phyloP scores from a whole-genome alignment of 1,140 invertebrate species.

The Chymomyza costata region DNA sequence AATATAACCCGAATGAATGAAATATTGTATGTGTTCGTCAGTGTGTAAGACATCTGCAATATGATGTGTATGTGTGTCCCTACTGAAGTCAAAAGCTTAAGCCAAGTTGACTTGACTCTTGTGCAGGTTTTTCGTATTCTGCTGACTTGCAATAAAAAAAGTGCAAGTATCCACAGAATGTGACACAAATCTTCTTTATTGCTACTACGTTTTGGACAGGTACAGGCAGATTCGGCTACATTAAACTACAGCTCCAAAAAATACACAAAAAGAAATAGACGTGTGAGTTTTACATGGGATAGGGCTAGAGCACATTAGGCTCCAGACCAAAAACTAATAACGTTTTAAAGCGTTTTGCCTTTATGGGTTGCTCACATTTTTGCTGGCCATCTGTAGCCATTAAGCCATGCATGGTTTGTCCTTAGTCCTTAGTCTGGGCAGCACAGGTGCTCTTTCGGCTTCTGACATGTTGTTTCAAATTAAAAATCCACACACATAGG shows the following conservation, averaged over 20 bases:
- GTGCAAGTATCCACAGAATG: slow-evolving; percentile 55
- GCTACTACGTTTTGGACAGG: slow-evolving; percentile 62
- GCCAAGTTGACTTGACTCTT: slow-evolving; percentile 61
- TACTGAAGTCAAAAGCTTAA: slow-evolving; percentile 70
- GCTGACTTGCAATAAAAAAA: slow-evolving; percentile 58
- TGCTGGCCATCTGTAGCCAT: background rate
- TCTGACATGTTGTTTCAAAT: slow-evolving; percentile 62
- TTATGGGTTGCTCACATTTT: background rate
- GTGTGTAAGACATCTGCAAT: slow-evolving; percentile 54
- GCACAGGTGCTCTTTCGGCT: slow-evolving; percentile 46
- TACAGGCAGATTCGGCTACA: slow-evolving; percentile 30
- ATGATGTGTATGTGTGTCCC: no score
- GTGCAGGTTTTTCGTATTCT: slow-evolving; percentile 46
- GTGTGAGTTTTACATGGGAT: background rate
- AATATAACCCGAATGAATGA: no score
- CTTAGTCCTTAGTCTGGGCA: background rate
- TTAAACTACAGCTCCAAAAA: slow-evolving; percentile 5
- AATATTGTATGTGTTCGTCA: no score
- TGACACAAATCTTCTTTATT: slow-evolving; percentile 71
- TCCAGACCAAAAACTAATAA: slow-evolving; percentile 68
- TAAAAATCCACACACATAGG: slow-evolving; percentile 45
- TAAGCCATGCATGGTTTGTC: background rate
- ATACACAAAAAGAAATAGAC: slow-evolving; percentile 4
- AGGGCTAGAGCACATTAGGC: slow-evolving; percentile 53
- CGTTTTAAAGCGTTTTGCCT: slow-evolving; percentile 60